A percentile compares a stretch with the other conserved stretches of the same genome.
Conservation (phyloP, 2,797 vertebrate species). For the Silurus aristotelis region DNA sequence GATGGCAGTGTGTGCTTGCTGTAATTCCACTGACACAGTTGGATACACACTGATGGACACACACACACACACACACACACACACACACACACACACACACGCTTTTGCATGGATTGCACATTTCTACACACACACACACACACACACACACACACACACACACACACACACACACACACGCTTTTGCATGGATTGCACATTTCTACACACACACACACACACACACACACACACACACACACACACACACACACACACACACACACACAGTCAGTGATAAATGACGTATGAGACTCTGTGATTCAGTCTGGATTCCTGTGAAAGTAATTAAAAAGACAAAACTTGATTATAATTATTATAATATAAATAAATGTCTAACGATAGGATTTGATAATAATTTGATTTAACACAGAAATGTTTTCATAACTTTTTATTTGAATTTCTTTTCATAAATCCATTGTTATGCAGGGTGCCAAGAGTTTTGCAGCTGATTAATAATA, state of each 20-base stretch:
- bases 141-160: constrained; percentile 7
- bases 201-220: neutral
- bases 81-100: neutral
- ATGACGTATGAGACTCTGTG: neutral
- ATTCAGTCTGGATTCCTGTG: neutral
- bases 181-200: neutral
- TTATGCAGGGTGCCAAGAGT: neutral
- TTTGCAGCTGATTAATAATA: neutral
- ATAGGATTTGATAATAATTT: neutral
- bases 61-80: constrained; percentile 10
- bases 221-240: neutral
- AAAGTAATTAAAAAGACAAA: neutral
- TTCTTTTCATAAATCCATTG: neutral
- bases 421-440: neutral
- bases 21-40: neutral
- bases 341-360: neutral
- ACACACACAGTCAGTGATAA: neutral
- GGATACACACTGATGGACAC: neutral
- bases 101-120: neutral
- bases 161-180: neutral
- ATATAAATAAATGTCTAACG: neutral
- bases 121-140: neutral
- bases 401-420: too few relatives aligned
- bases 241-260: too few relatives aligned
- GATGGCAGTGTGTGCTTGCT: constrained; percentile 8